These are phyloP conservation scores for Bombus confusus DNA, from an alignment of 1,140 invertebrate genomes.

Conservation along the genomic window DNA sequence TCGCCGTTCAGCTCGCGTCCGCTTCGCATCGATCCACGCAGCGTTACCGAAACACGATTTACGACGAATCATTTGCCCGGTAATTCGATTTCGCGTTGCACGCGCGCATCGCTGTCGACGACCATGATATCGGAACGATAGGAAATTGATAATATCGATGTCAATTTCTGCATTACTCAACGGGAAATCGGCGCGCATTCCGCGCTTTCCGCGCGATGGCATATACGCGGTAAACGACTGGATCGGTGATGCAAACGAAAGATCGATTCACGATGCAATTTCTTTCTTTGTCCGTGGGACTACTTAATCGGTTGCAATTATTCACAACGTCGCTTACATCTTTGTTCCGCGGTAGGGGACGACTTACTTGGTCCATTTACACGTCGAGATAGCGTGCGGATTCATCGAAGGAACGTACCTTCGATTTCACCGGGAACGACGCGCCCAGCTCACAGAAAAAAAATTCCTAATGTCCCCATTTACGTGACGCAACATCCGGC, in stretches of 20 bases:
- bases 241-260: background rate
- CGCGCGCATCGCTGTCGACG: background rate
- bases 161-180: background rate
- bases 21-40: background rate
- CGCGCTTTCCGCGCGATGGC: too few species aligned
- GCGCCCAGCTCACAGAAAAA: conserved; percentile 20
- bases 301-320: conserved; percentile 30
- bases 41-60: conserved; percentile 23
- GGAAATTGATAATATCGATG: background rate
- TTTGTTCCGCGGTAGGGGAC: background rate
- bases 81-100: conserved; percentile 5
- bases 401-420: background rate
- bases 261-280: background rate
- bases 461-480: conserved; percentile 54
- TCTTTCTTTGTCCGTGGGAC: background rate
- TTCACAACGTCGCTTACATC: background rate
- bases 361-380: background rate
- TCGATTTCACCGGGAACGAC: conserved; percentile 21
- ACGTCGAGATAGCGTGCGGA: background rate
- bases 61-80: background rate
- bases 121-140: background rate
- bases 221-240: background rate
- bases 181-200: background rate
- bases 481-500: conserved; percentile 57
- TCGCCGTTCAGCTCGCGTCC: too few species aligned